phyloP scores from a whole-genome alignment of 2,113 vertebrate genomes.

The Onychostoma macrolepis region DNA sequence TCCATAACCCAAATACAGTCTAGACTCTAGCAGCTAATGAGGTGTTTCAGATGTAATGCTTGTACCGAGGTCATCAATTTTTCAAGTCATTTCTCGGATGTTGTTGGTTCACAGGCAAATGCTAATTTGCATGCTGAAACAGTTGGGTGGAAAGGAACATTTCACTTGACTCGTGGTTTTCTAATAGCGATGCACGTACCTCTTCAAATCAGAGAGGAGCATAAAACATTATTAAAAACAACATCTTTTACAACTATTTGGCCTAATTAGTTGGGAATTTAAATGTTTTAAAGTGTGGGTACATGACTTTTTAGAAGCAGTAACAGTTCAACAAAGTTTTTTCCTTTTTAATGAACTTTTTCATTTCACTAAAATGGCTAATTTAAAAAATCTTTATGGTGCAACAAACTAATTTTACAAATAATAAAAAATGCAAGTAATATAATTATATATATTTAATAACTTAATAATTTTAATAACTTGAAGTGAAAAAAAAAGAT shows the following conservation, averaged over 20 bases:
- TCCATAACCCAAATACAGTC: slow-evolving; percentile 21
- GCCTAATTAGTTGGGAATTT: background rate
- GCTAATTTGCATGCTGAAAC: slow-evolving; percentile 31
- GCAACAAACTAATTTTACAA: background rate
- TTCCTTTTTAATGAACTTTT: background rate
- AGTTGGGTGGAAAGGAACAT: background rate
- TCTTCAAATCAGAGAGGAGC: background rate
- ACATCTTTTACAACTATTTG: background rate
- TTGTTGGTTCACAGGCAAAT: slow-evolving; percentile 31
- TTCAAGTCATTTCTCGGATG: slow-evolving; percentile 29
- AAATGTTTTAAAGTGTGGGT: background rate
- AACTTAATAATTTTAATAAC: background rate
- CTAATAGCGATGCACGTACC: background rate
- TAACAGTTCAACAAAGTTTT: background rate
- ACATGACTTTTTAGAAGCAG: background rate
- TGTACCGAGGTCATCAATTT: slow-evolving; percentile 37
- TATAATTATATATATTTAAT: background rate
- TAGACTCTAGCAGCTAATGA: slow-evolving; percentile 40
- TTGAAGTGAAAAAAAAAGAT: too few species aligned
- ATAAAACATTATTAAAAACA: slow-evolving; percentile 1
- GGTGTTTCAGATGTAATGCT: slow-evolving; percentile 35
- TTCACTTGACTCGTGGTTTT: background rate
- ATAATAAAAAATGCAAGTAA: background rate
- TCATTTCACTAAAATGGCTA: background rate
- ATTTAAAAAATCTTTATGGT: background rate